phyloP scores from a whole-genome alignment of 2,113 vertebrate genomes.

The human region DNA sequence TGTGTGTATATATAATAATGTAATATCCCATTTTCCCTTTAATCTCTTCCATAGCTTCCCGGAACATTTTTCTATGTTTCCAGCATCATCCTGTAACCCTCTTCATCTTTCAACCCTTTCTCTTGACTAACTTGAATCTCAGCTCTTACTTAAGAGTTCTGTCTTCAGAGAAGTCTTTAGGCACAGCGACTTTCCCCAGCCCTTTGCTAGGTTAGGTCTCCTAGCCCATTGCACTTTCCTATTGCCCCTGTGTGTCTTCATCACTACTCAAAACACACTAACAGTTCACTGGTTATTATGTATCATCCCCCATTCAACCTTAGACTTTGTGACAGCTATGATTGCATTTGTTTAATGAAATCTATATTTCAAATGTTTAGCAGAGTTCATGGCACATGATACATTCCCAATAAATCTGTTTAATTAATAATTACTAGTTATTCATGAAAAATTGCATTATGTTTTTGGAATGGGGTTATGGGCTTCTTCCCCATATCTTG shows the following conservation, averaged over 20 bases:
- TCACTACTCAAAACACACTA: background rate
- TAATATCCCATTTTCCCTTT: background rate
- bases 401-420: background rate
- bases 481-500: background rate
- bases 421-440: constrained; percentile 7
- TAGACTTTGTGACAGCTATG: background rate
- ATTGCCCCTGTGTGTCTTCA: background rate
- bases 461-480: background rate
- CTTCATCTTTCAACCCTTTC: background rate
- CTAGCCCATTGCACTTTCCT: background rate
- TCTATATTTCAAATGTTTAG: background rate
- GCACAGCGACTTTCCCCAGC: background rate
- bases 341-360: background rate
- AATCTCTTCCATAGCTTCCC: background rate
- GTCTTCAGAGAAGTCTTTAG: background rate
- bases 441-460: background rate
- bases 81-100: background rate
- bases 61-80: background rate
- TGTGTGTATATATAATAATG: background rate
- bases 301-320: background rate
- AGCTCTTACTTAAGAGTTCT: background rate
- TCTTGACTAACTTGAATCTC: background rate
- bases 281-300: background rate
- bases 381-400: background rate
- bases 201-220: background rate